Evolutionary conservation across 2,888 invertebrate species (phyloP).

Genomic region (Augochlorella aurata): DNA sequence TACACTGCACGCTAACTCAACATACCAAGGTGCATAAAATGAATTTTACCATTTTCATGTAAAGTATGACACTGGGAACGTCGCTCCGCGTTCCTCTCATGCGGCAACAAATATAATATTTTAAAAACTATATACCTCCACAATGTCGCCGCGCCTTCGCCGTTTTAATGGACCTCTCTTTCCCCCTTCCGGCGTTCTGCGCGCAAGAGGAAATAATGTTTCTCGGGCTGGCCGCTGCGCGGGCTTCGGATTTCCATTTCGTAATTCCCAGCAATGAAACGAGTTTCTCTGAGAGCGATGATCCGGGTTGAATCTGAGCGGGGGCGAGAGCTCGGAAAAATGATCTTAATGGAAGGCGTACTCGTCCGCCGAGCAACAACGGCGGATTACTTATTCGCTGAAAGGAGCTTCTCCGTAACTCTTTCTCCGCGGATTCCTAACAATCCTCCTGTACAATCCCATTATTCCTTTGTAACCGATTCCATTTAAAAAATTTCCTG

Average conservation of each 20-base stretch:
- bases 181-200: neutral
- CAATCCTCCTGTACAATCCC: neutral
- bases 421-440: neutral
- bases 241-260: neutral
- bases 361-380: neutral
- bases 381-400: neutral
- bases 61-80: neutral
- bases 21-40: too few relatives aligned
- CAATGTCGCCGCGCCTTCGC: neutral
- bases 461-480: neutral
- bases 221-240: neutral
- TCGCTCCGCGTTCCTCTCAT: neutral
- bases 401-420: neutral
- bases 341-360: neutral
- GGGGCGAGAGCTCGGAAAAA: neutral
- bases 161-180: neutral
- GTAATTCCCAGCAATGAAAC: neutral
- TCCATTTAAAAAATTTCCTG: neutral
- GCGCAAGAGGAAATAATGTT: neutral
- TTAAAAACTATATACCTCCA: neutral
- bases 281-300: too few relatives aligned
- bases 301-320: too few relatives aligned
- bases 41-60: too few relatives aligned
- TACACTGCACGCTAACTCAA: too few relatives aligned
- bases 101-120: neutral